Evolutionary conservation across 2,797 vertebrate species (phyloP).

Genomic region (Sphenopsis melanotis): DNA sequence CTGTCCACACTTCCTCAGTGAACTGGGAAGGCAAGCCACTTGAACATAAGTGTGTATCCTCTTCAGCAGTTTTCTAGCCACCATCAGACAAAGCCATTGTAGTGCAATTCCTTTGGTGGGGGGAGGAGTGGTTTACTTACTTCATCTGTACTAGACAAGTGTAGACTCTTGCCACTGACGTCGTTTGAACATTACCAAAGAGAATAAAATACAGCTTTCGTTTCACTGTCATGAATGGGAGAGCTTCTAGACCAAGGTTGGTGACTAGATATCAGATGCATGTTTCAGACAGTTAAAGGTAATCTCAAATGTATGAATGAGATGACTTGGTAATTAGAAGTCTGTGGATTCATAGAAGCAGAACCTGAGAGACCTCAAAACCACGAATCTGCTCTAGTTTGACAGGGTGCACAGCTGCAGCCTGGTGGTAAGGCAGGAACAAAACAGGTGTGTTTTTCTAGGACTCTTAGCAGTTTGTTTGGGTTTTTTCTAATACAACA

Average conservation of each 20-base stretch:
- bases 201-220: not conserved
- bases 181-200: not conserved
- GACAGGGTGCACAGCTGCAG: not conserved
- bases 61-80: not conserved
- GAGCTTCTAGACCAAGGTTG: not conserved
- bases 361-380: not conserved
- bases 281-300: not conserved
- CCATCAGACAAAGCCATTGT: not conserved
- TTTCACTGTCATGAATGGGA: not conserved
- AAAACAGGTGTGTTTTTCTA: not conserved
- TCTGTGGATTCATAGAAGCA: not conserved
- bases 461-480: not conserved
- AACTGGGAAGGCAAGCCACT: not conserved
- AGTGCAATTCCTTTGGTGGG: not conserved
- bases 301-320: not conserved
- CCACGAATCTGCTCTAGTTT: not conserved
- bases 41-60: not conserved
- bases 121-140: not conserved
- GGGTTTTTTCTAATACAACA: not conserved
- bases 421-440: not conserved
- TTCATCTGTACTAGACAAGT: not conserved
- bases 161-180: not conserved
- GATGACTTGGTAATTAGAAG: not conserved
- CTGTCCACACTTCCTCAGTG: not conserved
- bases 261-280: not conserved